Evolutionary conservation across 2,797 vertebrate species (phyloP).

Genomic region (Tachyglossus aculeatus): DNA sequence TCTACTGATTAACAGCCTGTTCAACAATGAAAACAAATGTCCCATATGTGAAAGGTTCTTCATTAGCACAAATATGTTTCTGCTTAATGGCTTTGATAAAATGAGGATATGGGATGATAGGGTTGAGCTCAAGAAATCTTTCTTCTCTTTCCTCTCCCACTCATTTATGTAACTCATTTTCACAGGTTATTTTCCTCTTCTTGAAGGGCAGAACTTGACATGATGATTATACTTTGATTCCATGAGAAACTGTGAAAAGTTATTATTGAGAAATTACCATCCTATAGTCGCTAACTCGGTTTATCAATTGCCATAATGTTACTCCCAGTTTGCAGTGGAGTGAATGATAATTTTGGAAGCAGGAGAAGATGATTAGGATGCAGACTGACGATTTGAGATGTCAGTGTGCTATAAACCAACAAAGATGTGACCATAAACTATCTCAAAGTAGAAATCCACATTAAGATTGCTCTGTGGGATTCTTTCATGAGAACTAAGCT

Average conservation of each 20-base stretch:
- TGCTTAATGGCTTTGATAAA: conserved; percentile 20
- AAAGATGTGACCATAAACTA: not conserved
- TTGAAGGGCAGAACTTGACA: conserved; percentile 40
- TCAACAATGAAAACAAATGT: conserved; percentile 21
- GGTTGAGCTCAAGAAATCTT: not conserved
- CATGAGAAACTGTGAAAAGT: conserved; percentile 44
- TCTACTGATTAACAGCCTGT: conserved; percentile 13
- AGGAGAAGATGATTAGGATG: not conserved
- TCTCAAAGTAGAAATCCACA: not conserved
- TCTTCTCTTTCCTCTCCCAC: not conserved
- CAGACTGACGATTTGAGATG: not conserved
- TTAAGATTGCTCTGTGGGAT: not conserved
- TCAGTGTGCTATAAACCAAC: not conserved
- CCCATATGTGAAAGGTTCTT: conserved; percentile 25
- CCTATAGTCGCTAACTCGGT: conserved; percentile 25
- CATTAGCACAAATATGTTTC: conserved; percentile 31
- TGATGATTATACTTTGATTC: conserved; percentile 8
- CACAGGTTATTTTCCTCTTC: conserved; percentile 19
- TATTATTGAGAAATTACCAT: conserved; percentile 52
- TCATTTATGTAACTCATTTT: conserved; percentile 24
- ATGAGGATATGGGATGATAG: not conserved
- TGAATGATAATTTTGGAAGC: conserved; percentile 1
- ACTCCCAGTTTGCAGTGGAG: not conserved
- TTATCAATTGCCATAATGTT: not conserved
- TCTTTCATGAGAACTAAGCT: conserved; percentile 8